Evolutionary conservation across 23 tunicate species (phyloP).

Genomic region (Halocynthia roretzi): DNA sequence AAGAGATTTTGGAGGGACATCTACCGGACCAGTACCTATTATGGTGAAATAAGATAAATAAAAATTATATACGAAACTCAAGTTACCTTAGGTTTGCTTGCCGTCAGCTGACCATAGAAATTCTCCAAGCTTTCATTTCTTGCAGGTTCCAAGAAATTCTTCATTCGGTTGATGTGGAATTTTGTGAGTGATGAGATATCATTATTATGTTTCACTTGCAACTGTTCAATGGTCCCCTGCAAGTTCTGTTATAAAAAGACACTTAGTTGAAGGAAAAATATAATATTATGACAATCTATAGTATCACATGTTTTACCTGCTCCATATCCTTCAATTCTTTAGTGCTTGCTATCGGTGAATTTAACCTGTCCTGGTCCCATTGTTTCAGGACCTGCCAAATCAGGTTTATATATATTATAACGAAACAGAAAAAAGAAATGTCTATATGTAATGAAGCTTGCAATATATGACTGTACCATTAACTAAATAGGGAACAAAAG

Average conservation of each 20-base stretch:
- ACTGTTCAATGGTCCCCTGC: slow-evolving; percentile 22
- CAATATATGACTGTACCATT: no score
- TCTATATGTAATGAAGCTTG: background rate
- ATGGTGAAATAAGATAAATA: background rate
- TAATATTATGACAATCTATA: no score
- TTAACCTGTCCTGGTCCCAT: slow-evolving; percentile 1
- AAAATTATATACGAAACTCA: background rate
- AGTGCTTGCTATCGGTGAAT: background rate
- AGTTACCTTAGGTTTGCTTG: slow-evolving; percentile 24
- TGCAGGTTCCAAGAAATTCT: slow-evolving; percentile 14
- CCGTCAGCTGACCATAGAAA: slow-evolving; percentile 22
- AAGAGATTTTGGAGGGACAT: background rate
- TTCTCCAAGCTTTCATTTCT: slow-evolving; percentile 10
- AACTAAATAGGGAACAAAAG: no score
- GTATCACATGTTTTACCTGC: no score
- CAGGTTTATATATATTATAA: background rate
- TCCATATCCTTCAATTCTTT: no score
- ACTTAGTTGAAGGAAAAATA: background rate
- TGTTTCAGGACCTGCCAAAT: background rate
- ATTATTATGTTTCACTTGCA: slow-evolving; percentile 22
- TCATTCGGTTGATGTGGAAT: slow-evolving; percentile 39
- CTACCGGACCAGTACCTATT: background rate
- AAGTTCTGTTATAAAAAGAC: slow-evolving; percentile 28
- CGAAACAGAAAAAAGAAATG: background rate
- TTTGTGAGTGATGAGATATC: slow-evolving; percentile 25